phyloP scores from a whole-genome alignment of 2,113 vertebrate species.

The Cairina moschata region DNA sequence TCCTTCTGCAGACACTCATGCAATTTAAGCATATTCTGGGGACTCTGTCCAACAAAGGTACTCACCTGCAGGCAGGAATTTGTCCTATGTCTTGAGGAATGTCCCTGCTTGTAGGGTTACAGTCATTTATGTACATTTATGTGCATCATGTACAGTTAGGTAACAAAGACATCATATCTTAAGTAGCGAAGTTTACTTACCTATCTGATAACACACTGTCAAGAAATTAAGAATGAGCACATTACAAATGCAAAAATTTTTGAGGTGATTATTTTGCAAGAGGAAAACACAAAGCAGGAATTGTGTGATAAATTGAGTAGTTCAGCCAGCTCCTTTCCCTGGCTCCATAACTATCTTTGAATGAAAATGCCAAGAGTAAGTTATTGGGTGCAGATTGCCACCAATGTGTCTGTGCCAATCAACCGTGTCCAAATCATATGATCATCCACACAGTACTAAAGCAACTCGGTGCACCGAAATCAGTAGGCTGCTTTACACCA shows the following conservation, averaged over 20 bases:
- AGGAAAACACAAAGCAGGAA: neutral
- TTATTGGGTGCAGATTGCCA: slow-evolving; percentile 5
- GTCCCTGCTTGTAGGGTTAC: neutral
- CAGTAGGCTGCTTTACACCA: slow-evolving; percentile 14
- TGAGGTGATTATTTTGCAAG: neutral
- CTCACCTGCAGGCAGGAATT: neutral
- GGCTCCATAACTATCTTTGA: neutral
- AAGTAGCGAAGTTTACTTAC: neutral
- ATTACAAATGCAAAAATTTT: neutral
- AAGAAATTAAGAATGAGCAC: neutral
- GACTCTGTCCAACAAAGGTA: neutral
- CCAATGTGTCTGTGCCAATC: neutral
- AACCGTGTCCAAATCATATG: neutral
- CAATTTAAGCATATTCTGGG: neutral
- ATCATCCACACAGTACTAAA: neutral
- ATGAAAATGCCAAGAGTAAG: slow-evolving; percentile 8
- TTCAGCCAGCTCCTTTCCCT: neutral
- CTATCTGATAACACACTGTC: neutral
- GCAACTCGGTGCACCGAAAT: neutral
- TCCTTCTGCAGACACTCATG: neutral
- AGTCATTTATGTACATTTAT: too few species aligned
- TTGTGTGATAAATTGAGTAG: neutral
- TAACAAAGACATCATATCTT: neutral
- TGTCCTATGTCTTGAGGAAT: neutral
- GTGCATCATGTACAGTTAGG: neutral